Evolutionary conservation across 1,140 invertebrate genomes (phyloP).

Genomic region (Drosophila miranda): DNA sequence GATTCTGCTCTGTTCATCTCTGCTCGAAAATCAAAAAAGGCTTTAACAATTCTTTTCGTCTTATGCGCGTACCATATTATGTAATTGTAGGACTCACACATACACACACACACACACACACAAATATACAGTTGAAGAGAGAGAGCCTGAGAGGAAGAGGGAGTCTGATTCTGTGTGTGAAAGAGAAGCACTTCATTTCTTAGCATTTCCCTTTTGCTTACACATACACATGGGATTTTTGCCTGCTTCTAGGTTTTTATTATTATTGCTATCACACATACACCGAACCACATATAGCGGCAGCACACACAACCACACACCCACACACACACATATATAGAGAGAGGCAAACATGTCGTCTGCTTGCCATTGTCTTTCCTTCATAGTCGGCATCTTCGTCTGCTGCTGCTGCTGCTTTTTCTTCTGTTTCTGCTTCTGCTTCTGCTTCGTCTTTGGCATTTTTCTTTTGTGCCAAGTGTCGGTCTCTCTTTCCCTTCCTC

Average conservation of each 20-base stretch:
- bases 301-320: constrained; percentile 8
- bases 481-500: background rate
- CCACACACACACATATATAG: constrained; percentile 10
- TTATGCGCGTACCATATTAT: constrained; percentile 77
- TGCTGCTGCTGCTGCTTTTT: background rate
- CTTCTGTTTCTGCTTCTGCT: constrained; percentile 30
- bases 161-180: constrained; percentile 6
- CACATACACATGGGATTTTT: constrained; percentile 51
- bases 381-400: constrained; percentile 42
- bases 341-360: constrained; percentile 53
- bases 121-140: constrained; percentile 8
- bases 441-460: constrained; percentile 49
- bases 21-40: constrained; percentile 50
- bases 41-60: constrained; percentile 65
- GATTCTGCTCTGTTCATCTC: constrained; percentile 4
- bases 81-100: constrained; percentile 68
- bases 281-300: background rate
- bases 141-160: background rate
- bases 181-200: constrained; percentile 74
- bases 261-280: constrained; percentile 64
- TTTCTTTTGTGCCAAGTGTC: constrained; percentile 50
- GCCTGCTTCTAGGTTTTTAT: constrained; percentile 69
- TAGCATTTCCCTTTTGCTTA: constrained; percentile 68
- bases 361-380: constrained; percentile 60
- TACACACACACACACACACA: constrained; percentile 17